Evolutionary conservation across 2,888 invertebrate species (phyloP), one percentile per base, ranked within the genome.

Genomic region (Ichneumoninae sp.): DNA sequence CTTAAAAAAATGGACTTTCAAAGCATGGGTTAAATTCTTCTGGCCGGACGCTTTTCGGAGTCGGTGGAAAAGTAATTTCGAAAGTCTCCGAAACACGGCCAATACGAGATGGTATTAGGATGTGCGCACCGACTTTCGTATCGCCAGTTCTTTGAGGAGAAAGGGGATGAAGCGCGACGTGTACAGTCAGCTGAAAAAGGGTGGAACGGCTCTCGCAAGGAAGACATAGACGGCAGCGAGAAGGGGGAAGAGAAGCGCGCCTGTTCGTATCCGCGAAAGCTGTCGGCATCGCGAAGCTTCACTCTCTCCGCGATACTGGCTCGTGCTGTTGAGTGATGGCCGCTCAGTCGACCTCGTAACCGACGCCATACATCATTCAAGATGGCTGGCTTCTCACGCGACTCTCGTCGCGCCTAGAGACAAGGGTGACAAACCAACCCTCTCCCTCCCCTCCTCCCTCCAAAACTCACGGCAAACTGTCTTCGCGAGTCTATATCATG

Each of bases 281-380:
- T 82, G 50, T 52, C 19, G 84, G 83, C 80, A 86, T 82, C 87
- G 89, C 85, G 83, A 82, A 72, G 79, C 84, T 85, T 82, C 81
- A 75, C 60, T 75, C 60, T 62, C 33, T 33, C 3, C 62, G 68
- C 76, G 80, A 66, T 80, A 62, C 89, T 80, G 80, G 76, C 71
- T 80, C 13, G 50, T 78, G 82, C 79, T 89, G 91, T 94, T 95
- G 94, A 95, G 94, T 94, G 95, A 95, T 95, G 95, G 94, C 94
- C 94, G 94, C 94, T 93, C 93, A 94, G 94, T 92, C 94, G 94
- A 94, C 94, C 94, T 94, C 93, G 94, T 94, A 94, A 94, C 94
- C 94, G 94, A 94, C 94, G 94, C 94, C 94, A 94, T 95, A 95
- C 94, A 95, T 95, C 95, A 95, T 95, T 94, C 94, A 94, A 93